Percentiles rank a stretch among this genome's conserved stretches.
These are phyloP conservation scores for Xestoiulus laeticollis DNA, from an alignment of 2,888 invertebrate genomes.

Conservation along the genomic window DNA sequence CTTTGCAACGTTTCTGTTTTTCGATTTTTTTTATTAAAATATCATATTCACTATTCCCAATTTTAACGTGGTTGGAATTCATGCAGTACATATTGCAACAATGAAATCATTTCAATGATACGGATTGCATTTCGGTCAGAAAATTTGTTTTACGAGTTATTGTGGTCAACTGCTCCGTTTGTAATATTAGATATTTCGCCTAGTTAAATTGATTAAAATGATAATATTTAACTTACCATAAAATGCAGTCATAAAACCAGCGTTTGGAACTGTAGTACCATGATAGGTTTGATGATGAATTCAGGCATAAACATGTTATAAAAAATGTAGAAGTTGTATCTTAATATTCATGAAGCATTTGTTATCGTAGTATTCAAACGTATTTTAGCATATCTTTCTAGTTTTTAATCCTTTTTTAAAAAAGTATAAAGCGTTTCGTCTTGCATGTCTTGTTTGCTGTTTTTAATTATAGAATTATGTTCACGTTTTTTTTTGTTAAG, in stretches of 20 bases:
- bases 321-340: neutral
- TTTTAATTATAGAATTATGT: neutral
- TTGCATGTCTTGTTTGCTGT: neutral
- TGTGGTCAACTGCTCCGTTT: neutral
- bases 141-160: neutral
- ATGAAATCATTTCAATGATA: neutral
- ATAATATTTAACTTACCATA: neutral
- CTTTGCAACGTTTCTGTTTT: neutral
- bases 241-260: neutral
- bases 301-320: neutral
- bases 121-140: neutral
- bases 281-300: neutral
- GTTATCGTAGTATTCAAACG: neutral
- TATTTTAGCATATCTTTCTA: neutral
- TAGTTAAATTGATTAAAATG: neutral
- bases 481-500: neutral
- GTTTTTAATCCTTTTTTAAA: neutral
- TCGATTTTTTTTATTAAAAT: neutral
- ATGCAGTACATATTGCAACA: neutral
- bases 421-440: neutral
- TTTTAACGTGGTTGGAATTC: neutral
- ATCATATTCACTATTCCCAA: neutral
- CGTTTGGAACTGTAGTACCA: neutral
- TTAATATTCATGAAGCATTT: neutral
- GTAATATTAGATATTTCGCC: neutral